phyloP scores from a whole-genome alignment of 2,113 vertebrate species.

The Sciurus niger region DNA sequence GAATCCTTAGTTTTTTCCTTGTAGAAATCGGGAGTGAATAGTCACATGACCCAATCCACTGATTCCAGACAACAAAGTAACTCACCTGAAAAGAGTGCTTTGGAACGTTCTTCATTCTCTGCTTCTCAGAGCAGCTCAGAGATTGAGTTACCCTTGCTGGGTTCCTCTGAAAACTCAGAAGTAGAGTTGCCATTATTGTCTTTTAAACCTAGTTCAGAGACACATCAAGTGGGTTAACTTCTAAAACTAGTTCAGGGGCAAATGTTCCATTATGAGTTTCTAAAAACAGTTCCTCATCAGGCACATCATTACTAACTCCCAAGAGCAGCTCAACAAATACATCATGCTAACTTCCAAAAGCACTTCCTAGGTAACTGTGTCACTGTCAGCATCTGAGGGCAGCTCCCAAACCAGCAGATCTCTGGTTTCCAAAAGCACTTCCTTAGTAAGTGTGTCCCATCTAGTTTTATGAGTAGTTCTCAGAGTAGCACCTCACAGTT shows the following conservation, averaged over 20 bases:
- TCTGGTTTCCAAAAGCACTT: slow-evolving; percentile 74
- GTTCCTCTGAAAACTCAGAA: slow-evolving; percentile 68
- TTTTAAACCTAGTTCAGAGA: slow-evolving; percentile 76
- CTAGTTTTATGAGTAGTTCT: slow-evolving; percentile 78
- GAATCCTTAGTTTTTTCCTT: slow-evolving; percentile 74
- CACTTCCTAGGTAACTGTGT: slow-evolving; percentile 84
- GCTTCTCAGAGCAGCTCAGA: slow-evolving; percentile 66
- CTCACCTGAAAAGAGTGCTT: slow-evolving; percentile 82
- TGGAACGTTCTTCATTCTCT: slow-evolving; percentile 41
- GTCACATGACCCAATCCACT: slow-evolving; percentile 72
- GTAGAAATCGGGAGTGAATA: slow-evolving; percentile 84
- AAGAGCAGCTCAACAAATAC: slow-evolving; percentile 77
- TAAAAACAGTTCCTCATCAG: slow-evolving; percentile 75
- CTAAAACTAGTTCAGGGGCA: slow-evolving; percentile 78
- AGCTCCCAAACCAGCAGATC: slow-evolving; percentile 83
- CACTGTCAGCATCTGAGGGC: slow-evolving; percentile 80
- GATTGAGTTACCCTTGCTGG: slow-evolving; percentile 78
- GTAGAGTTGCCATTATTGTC: slow-evolving; percentile 78
- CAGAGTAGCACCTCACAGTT: slow-evolving; percentile 83
- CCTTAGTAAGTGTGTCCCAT: slow-evolving; percentile 70
- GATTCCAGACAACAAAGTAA: slow-evolving; percentile 82
- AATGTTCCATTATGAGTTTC: slow-evolving; percentile 44
- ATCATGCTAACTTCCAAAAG: slow-evolving; percentile 83
- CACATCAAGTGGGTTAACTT: slow-evolving; percentile 54
- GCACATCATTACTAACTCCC: slow-evolving; percentile 64